phyloP scores from a whole-genome alignment of 2,797 vertebrate genomes.

The Clamator glandarius region DNA sequence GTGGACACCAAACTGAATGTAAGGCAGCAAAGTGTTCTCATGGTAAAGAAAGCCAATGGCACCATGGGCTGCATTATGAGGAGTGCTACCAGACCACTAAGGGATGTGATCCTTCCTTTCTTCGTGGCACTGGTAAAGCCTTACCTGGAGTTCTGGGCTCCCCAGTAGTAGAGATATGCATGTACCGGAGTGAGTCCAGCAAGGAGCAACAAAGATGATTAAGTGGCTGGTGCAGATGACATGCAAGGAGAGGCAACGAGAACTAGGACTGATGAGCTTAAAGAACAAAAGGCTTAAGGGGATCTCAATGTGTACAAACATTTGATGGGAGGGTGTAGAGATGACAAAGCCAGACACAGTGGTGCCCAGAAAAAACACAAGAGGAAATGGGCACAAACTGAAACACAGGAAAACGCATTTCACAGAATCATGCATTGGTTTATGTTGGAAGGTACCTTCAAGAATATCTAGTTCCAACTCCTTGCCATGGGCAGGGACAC shows the following conservation, averaged over 20 bases:
- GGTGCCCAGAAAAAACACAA: neutral
- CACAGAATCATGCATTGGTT: too few species aligned
- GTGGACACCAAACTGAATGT: accelerated
- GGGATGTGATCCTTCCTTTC: neutral
- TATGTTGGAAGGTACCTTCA: too few species aligned
- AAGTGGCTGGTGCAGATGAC: neutral
- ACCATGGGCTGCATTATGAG: neutral
- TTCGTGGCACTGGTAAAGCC: neutral
- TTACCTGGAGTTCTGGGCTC: neutral
- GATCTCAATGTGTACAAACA: accelerated
- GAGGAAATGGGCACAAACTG: neutral
- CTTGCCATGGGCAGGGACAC: too few species aligned
- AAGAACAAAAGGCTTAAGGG: neutral
- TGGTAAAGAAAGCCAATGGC: neutral
- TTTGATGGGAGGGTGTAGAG: neutral
- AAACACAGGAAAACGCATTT: neutral
- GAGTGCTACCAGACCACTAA: accelerated
- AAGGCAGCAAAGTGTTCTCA: neutral
- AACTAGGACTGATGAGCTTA: neutral
- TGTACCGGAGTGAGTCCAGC: neutral
- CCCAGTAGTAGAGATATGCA: neutral
- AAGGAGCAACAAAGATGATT: neutral
- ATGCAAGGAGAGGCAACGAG: neutral
- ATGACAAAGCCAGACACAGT: neutral
- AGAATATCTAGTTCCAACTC: too few species aligned